Evolutionary conservation across 1,140 invertebrate genomes (phyloP).

Genomic region (Caenorhabditis latens): DNA sequence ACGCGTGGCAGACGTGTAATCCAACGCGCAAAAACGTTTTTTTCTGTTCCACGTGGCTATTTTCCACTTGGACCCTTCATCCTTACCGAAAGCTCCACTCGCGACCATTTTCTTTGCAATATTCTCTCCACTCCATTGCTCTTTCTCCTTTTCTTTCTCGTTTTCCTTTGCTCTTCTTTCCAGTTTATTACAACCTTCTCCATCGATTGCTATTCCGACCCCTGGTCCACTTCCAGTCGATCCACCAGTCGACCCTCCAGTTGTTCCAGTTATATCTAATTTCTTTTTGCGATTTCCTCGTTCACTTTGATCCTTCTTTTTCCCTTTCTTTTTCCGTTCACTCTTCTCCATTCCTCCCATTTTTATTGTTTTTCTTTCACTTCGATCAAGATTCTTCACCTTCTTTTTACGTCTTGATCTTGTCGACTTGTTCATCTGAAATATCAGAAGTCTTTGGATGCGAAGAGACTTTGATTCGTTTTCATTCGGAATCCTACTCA

Average conservation of each 20-base stretch:
- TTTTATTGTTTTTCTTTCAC: neutral
- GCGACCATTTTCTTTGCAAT: constrained; percentile 20
- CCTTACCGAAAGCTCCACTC: constrained; percentile 20
- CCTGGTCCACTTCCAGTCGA: neutral
- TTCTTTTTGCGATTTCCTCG: neutral
- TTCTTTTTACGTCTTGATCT: constrained; percentile 23
- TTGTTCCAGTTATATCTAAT: neutral
- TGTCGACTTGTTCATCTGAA: constrained; percentile 21
- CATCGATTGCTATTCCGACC: no score
- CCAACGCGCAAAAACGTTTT: no score
- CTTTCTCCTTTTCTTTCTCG: constrained; percentile 40
- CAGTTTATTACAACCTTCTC: neutral
- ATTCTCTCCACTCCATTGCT: constrained; percentile 30
- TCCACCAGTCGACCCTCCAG: no score
- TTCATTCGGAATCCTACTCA: no score
- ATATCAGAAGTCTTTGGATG: neutral
- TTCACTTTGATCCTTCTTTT: neutral
- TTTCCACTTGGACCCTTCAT: neutral
- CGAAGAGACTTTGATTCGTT: no score
- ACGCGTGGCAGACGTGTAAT: no score
- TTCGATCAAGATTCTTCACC: neutral
- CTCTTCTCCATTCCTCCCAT: neutral
- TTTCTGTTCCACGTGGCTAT: neutral
- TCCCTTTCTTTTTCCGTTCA: neutral
- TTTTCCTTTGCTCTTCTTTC: constrained; percentile 5